Conservation (phyloP, 1,140 invertebrate species). For the Choristoneura fumiferana region DNA sequence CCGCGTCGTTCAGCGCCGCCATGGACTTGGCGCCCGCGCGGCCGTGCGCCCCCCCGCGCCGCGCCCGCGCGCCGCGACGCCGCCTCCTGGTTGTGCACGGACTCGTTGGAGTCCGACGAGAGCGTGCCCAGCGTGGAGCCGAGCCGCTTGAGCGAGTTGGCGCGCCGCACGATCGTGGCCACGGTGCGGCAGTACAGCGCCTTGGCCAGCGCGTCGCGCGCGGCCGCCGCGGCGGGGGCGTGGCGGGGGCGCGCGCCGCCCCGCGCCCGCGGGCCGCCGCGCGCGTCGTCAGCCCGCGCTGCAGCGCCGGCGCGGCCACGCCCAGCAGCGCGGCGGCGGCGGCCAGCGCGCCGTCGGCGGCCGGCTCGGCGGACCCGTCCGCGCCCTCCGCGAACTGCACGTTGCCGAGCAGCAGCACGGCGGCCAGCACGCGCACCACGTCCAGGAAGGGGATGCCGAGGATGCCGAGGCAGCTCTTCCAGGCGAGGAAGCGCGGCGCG, state of each 20-base stretch:
- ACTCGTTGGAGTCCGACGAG: slow-evolving; percentile 93
- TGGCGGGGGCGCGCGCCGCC: slow-evolving; percentile 91
- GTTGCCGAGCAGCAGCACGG: slow-evolving; percentile 94
- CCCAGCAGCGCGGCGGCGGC: slow-evolving; percentile 82
- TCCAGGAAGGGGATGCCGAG: slow-evolving; percentile 96
- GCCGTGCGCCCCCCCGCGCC: slow-evolving; percentile 83
- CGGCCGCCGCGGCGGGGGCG: slow-evolving; percentile 88
- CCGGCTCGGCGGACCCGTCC: slow-evolving; percentile 75
- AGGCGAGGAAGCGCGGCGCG: slow-evolving; percentile 85
- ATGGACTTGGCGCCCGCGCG: slow-evolving; percentile 92
- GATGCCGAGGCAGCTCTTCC: slow-evolving; percentile 93
- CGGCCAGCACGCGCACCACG: slow-evolving; percentile 93
- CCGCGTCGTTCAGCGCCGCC: slow-evolving; percentile 94
- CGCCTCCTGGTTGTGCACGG: slow-evolving; percentile 92
- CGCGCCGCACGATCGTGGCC: slow-evolving; percentile 94
- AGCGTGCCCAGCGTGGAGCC: slow-evolving; percentile 93
- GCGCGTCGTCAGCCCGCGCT: slow-evolving; percentile 91
- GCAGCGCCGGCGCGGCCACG: slow-evolving; percentile 75
- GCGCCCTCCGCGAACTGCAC: slow-evolving; percentile 90
- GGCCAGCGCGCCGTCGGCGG: slow-evolving; percentile 88
- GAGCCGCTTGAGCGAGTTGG: slow-evolving; percentile 93
- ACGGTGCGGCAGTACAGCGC: slow-evolving; percentile 96
- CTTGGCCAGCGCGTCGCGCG: slow-evolving; percentile 93
- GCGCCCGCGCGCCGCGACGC: slow-evolving; percentile 92
- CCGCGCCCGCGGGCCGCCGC: slow-evolving; percentile 90